Percentiles rank a stretch among this genome's conserved stretches.
Conservation (phyloP, 2,797 vertebrate genomes). For the Pseudotriccus pelzelni region DNA sequence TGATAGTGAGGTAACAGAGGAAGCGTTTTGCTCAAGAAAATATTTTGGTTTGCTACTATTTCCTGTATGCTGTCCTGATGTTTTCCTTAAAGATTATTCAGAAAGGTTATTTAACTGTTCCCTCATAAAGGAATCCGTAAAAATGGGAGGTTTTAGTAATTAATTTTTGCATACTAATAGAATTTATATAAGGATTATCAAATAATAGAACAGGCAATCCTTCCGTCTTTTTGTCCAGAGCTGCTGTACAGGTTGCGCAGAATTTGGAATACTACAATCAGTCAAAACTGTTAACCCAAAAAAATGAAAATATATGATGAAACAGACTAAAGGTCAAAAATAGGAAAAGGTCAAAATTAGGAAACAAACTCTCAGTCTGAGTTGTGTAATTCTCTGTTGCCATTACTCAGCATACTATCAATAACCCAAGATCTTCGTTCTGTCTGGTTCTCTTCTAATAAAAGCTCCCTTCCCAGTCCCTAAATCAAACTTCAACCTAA, state of each 20-base stretch:
- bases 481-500: neutral
- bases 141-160: neutral
- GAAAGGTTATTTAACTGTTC: neutral
- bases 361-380: neutral
- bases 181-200: neutral
- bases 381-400: neutral
- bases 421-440: neutral
- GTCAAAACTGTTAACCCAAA: neutral
- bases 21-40: neutral
- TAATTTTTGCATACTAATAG: neutral
- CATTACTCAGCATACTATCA: neutral
- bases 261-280: neutral
- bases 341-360: neutral
- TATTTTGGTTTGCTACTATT: neutral
- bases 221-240: neutral
- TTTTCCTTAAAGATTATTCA: neutral
- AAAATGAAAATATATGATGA: neutral
- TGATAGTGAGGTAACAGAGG: neutral
- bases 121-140: neutral
- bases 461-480: neutral
- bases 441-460: neutral
- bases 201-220: neutral
- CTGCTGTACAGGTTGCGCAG: neutral
- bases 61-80: neutral
- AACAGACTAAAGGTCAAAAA: neutral